Evolutionary conservation across 1,140 invertebrate genomes (phyloP).

Genomic region (Drosophila azteca): DNA sequence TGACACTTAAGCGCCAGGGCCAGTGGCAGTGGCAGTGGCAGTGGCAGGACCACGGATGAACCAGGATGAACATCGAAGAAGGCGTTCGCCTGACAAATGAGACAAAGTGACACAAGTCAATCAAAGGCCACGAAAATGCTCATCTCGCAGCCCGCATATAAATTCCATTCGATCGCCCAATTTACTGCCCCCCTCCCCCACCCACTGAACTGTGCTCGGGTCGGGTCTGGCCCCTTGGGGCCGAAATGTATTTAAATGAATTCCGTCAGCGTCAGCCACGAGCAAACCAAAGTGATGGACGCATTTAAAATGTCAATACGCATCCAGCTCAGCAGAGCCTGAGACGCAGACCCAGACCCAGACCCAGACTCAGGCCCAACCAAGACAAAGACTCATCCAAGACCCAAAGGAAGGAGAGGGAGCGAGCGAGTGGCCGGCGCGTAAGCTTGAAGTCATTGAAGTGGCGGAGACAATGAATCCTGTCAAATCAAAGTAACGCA

Average conservation of each 20-base stretch:
- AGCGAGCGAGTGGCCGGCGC: constrained; percentile 20
- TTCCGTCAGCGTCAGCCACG: constrained; percentile 61
- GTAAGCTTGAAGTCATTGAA: constrained; percentile 72
- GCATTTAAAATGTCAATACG: constrained; percentile 83
- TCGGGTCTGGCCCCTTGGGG: constrained; percentile 54
- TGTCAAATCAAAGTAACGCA: constrained; percentile 74
- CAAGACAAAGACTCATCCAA: no score
- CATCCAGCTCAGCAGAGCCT: constrained; percentile 61
- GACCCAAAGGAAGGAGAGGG: background rate
- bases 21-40: constrained; percentile 47
- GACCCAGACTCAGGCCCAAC: no score
- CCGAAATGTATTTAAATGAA: constrained; percentile 83
- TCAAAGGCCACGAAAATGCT: constrained; percentile 71
- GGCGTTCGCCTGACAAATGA: constrained; percentile 82
- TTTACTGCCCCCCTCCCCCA: constrained; percentile 40
- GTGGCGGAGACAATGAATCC: constrained; percentile 79
- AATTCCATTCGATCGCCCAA: constrained; percentile 69
- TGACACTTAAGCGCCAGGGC: constrained; percentile 71
- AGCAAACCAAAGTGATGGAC: constrained; percentile 70
- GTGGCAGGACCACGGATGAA: background rate
- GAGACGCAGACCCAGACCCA: background rate
- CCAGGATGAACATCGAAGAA: constrained; percentile 39
- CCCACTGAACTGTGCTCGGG: constrained; percentile 22
- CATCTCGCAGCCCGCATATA: constrained; percentile 50
- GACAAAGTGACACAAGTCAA: constrained; percentile 83